Evolutionary conservation across 2,888 invertebrate species (phyloP), one percentile per base, ranked within the genome.

Genomic region (Perithous albicinctus): DNA sequence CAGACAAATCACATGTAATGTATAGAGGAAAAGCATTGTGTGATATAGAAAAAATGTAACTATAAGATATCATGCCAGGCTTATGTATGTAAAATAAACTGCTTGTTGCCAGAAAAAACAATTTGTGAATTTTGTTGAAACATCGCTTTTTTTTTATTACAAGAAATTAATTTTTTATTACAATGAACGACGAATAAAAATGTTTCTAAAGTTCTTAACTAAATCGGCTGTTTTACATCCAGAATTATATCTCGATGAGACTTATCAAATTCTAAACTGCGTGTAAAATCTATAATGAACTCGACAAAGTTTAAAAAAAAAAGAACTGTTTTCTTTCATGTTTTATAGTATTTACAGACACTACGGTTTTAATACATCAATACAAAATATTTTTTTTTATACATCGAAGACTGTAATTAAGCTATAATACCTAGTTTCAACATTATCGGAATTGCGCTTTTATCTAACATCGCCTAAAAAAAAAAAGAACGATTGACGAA

Each of bases 81-180:
- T 78, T 78, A 78, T 82, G 81, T 81, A 81, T 76, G 76, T 80
- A 84, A 84, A 82, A 82, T 80, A 84, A 84, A 82, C 56, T 72
- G 69, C 77, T 84, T 76, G 76, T 83, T 81, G 81, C 69, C 41
- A 46, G 63, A 69, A 67, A 69, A 29, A n/a, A n/a, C n/a, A n/a
- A 54, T 12, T 10, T 54, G 23, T 54, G 23, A 26, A n/a, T n/a
- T n/a, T 12, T 32, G 38, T 32, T 56, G 38, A 18, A 46, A 15
- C n/a, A 35, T 35, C 32, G 46, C 63, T 29, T 76, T 67, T 67
- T 29, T 76, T 67, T 80, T 72, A 70, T 81, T 78, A 69, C 38
- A 64, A 46, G 38, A 56, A 81, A 35, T 78, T 41, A 56, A 0
- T 56, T 7, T 56, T 54, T 73, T 54, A 43, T 43, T 35, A 72